Base-by-base conservation (phyloP, 1,140 invertebrate species). In the Zaprionus ghesquierei region DNA sequence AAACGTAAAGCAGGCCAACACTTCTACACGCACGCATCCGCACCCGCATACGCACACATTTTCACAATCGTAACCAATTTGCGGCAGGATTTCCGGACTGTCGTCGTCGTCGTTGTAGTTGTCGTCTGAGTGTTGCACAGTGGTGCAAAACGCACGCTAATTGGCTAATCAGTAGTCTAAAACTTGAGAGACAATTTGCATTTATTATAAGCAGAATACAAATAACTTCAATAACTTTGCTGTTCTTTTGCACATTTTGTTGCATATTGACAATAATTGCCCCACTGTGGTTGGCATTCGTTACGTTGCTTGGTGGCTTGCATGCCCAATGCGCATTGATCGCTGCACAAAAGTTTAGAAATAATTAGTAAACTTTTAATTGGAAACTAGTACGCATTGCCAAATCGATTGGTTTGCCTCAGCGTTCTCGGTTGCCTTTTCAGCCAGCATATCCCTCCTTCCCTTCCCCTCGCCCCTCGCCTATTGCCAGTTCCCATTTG, bases 301-400 rank as follows among this genome's bases (percentile, higher is more conserved):
- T 41, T 29, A 25, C 38, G 58, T 65, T 46, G 61, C 61, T 70
- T 69, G 70, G 46, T 74, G 64, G 56, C 76, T 75, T 79, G 84
- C 82, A 86, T 89, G 84, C 85, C 82, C 84, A 78, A 68, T 89
- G 76, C 84, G 82, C 73, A 89, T 89, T 87, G 82, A 89, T 87
- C 79, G 82, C 73, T 72, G 84, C 61, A 89, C 84, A 77, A 87
- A 87, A 87, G 82, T 87, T 87, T 79, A 89, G 82, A 87, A 87
- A 87, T 87, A 87, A 87, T 87, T 87, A 87, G 84, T 87, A 87
- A 87, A 87, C 84, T 87, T 87, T 87, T 87, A 87, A 87, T 87
- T 87, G 84, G 84, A 89, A 89, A 87, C 84, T 84, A 82, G 79
- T 87, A 89, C 84, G 71, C 82, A 86, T 69, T 86, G 65, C 63